phyloP scores from a whole-genome alignment of 2,797 vertebrate genomes.

The Rhadinocentrus ornatus region DNA sequence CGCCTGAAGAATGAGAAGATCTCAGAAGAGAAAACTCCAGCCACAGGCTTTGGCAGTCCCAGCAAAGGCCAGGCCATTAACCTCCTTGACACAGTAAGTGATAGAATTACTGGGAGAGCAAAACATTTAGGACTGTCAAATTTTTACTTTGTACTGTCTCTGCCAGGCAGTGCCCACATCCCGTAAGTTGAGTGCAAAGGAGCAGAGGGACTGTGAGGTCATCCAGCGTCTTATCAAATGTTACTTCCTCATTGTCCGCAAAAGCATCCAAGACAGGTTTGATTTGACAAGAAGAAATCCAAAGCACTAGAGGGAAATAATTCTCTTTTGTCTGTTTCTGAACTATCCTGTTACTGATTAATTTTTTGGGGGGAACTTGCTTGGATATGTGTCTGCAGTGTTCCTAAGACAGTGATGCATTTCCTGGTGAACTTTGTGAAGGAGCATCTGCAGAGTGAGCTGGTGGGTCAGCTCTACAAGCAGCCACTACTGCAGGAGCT shows the following conservation, averaged over 20 bases:
- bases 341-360: constrained; percentile 11
- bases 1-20: constrained; percentile 84
- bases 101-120: constrained; percentile 33
- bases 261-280: constrained; percentile 90
- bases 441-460: constrained; percentile 88
- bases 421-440: constrained; percentile 89
- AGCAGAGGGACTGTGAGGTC: constrained; percentile 88
- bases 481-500: constrained; percentile 82
- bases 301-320: not conserved
- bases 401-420: constrained; percentile 90
- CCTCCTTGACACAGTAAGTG: constrained; percentile 85
- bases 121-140: constrained; percentile 41
- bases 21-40: constrained; percentile 59
- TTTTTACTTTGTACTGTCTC: constrained; percentile 31
- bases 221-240: constrained; percentile 87
- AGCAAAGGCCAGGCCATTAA: constrained; percentile 83
- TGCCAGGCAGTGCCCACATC: constrained; percentile 80
- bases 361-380: constrained; percentile 18
- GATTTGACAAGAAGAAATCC: constrained; percentile 53
- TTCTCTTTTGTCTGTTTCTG: not conserved
- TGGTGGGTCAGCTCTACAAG: constrained; percentile 88
- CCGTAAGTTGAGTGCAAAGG: constrained; percentile 81
- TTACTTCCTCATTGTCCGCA: constrained; percentile 89
- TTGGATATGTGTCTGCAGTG: constrained; percentile 65
- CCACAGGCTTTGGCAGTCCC: constrained; percentile 78